These are phyloP conservation scores for Poecile atricapillus DNA, from an alignment of 2,113 vertebrate genomes.

Conservation along the genomic window DNA sequence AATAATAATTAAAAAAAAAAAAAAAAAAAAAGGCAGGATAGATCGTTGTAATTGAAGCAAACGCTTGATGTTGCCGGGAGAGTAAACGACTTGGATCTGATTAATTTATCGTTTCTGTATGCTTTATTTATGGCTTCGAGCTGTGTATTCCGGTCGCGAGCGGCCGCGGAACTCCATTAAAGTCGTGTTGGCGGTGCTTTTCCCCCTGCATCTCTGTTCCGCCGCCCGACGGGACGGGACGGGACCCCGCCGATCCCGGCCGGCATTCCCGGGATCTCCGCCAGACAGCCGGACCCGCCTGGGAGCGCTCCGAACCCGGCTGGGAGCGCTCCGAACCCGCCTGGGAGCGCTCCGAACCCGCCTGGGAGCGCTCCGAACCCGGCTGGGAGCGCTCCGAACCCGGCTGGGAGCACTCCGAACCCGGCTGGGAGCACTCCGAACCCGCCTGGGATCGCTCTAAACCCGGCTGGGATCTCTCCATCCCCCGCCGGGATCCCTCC, in stretches of 20 bases:
- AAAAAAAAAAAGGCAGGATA: slow-evolving; percentile 38
- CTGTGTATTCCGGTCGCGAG: slow-evolving; percentile 91
- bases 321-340: neutral
- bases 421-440: no score
- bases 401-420: neutral
- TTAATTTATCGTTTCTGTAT: slow-evolving; percentile 93
- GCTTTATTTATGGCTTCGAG: slow-evolving; percentile 98
- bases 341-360: neutral
- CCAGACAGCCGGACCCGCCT: neutral
- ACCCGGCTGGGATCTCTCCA: neutral
- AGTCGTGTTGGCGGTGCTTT: slow-evolving; percentile 89
- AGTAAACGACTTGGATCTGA: slow-evolving; percentile 79
- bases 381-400: neutral
- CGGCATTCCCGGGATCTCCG: neutral
- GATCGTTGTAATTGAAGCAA: slow-evolving; percentile 75
- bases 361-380: neutral
- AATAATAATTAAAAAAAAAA: neutral
- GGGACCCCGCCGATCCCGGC: neutral
- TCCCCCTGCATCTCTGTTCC: slow-evolving; percentile 48
- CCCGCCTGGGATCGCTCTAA: no score
- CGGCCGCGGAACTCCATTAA: slow-evolving; percentile 91
- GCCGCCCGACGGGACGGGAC: neutral
- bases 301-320: neutral
- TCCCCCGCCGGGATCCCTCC: neutral
- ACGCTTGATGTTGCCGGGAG: slow-evolving; percentile 70